A percentile compares a stretch with the other conserved stretches of the same genome.
Evolutionary conservation across 23 tunicate species (phyloP).

Genomic region (Botrylloides violaceus): DNA sequence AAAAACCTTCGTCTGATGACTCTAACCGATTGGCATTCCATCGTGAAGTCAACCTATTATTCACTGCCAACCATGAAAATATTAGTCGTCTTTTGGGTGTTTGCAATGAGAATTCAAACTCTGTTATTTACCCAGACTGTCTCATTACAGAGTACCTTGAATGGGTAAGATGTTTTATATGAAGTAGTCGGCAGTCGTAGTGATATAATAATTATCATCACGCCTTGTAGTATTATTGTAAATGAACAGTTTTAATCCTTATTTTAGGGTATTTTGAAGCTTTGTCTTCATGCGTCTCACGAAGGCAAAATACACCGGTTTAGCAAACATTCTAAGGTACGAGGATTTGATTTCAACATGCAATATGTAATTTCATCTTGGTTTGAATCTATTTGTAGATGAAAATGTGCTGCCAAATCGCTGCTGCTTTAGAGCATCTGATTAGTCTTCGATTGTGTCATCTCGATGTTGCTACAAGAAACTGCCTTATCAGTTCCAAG

Average conservation of each 20-base stretch:
- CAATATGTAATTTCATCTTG: neutral
- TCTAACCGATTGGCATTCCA: slow-evolving; percentile 29
- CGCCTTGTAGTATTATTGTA: neutral
- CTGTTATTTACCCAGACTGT: slow-evolving; percentile 14
- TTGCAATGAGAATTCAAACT: slow-evolving; percentile 12
- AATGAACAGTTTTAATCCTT: neutral
- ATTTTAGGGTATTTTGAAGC: slow-evolving; percentile 80
- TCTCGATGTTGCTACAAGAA: slow-evolving; percentile 73
- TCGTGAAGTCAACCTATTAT: slow-evolving; percentile 48
- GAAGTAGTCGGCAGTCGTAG: neutral
- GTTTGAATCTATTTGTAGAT: slow-evolving; percentile 31
- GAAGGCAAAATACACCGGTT: slow-evolving; percentile 56
- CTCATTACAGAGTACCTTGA: slow-evolving; percentile 83
- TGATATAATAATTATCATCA: neutral
- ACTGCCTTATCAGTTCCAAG: slow-evolving; percentile 91
- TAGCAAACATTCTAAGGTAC: slow-evolving; percentile 54
- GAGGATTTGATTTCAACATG: neutral
- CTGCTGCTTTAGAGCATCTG: slow-evolving; percentile 79
- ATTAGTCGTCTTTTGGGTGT: slow-evolving; percentile 59
- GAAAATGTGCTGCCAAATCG: slow-evolving; percentile 81
- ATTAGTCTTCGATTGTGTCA: slow-evolving; percentile 46
- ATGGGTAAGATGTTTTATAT: slow-evolving; percentile 55
- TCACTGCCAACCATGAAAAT: slow-evolving; percentile 48
- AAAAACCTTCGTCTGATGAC: too few species aligned
- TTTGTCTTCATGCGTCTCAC: slow-evolving; percentile 74